These are phyloP conservation scores for Pagrus major DNA, from an alignment of 2,113 vertebrate genomes.

Conservation along the genomic window DNA sequence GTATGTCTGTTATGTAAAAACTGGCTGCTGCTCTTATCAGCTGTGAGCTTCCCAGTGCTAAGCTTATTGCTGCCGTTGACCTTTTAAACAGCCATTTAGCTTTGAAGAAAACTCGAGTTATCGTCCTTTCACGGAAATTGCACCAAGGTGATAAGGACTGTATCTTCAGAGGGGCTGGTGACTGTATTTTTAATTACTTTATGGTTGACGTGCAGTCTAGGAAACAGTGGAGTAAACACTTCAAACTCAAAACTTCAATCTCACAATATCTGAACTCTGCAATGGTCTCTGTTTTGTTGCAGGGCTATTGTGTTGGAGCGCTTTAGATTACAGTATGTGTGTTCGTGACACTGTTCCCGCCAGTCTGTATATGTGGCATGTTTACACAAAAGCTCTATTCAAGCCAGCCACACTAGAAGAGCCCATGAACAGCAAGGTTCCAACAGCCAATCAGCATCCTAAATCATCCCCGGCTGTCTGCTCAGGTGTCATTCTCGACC, in stretches of 20 bases:
- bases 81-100: conserved; percentile 16
- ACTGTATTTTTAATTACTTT: conserved; percentile 19
- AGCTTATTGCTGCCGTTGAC: conserved; percentile 38
- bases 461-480: conserved; percentile 32
- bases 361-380: conserved; percentile 30
- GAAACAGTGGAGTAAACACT: conserved; percentile 12
- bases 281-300: not conserved
- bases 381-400: conserved; percentile 73
- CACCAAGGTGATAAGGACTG: conserved; percentile 9
- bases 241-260: not conserved
- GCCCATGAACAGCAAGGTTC: conserved; percentile 47
- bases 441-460: conserved; percentile 66
- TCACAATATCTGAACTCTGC: conserved; percentile 1
- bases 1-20: conserved; percentile 4
- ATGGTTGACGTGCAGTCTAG: conserved; percentile 4
- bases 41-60: not conserved
- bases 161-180: not conserved
- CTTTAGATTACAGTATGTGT: conserved; percentile 4
- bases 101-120: conserved; percentile 37
- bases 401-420: conserved; percentile 34
- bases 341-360: not conserved
- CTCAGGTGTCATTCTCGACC: conserved; percentile 74
- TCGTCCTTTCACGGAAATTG: conserved; percentile 22
- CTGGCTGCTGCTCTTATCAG: conserved; percentile 22
- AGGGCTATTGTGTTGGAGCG: conserved; percentile 2